Evolutionary conservation across 1,140 invertebrate species (phyloP), one percentile per base, ranked within the genome.

Genomic region (Drosophila burlai): DNA sequence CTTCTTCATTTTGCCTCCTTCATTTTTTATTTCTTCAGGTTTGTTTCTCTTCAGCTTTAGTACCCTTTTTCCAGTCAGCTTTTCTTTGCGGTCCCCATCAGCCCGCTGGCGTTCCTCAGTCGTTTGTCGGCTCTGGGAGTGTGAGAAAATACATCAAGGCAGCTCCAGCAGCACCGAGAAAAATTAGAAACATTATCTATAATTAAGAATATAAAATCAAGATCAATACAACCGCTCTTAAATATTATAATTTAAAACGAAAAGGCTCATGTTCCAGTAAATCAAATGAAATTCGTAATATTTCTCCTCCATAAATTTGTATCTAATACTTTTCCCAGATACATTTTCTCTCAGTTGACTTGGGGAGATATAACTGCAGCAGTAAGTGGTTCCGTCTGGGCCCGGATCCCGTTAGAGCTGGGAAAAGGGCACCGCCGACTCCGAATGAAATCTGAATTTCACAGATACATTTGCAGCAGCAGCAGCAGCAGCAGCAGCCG

Each of bases 61-160:
- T 52, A 45, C 67, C 67, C 64, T 68, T 68, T 47, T 47, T 47
- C 57, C 24, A 57, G 67, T 87, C 55, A 82, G 76, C 67, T 76
- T 83, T 79, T 83, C 77, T 69, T 55, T 68, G 29, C 43, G 40
- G 47, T 26, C 49, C 50, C 52, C 50, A 52, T 52, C 50, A 69
- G 43, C 45, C 75, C 73, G 63, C 38, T 61, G 73, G 75, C 64
- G 64, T 77, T 78, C 64, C 57, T 69, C 64, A 57, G 38, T 68
- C 49, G 26, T 21, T 18, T 29, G 24, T 34, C 18, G 54, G 54
- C 54, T 49, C 55, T 52, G 46, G 42, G 36, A 89, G 84, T 87
- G 83, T 87, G 84, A 89, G 83, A 87, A 89, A 89, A 89, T 55
- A 45, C 40, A 71, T 64, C 75, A 68, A 61, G 63, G 43, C 54